Conservation (phyloP, 2,113 vertebrate genomes). For the Sebastes fasciatus region DNA sequence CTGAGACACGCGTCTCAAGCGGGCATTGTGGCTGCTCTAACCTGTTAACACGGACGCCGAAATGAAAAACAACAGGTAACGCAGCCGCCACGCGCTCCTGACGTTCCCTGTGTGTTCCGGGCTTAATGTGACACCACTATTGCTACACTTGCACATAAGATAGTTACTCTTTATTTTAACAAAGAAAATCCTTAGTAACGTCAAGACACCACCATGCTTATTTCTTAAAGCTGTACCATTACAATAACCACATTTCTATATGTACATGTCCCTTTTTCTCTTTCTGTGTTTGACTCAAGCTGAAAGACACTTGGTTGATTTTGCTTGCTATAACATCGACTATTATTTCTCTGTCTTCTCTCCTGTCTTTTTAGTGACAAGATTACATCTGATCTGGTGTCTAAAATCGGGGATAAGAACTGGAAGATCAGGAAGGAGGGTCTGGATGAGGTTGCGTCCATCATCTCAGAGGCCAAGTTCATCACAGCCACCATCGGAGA, state of each 20-base stretch:
- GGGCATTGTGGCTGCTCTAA: too few relatives aligned
- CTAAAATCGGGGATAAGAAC: conserved; percentile 96
- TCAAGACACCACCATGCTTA: not conserved
- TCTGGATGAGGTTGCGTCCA: conserved; percentile 91
- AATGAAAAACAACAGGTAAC: too few relatives aligned
- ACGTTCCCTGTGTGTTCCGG: too few relatives aligned
- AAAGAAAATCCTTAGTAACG: not conserved
- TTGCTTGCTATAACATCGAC: not conserved
- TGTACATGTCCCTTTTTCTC: not conserved
- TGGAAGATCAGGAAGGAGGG: conserved; percentile 99
- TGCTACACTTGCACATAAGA: not conserved
- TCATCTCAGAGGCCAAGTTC: conserved; percentile 97
- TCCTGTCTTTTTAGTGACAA: conserved; percentile 88
- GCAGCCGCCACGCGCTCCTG: too few relatives aligned
- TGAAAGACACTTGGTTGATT: not conserved
- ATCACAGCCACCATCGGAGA: conserved; percentile 94
- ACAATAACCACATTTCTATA: too few relatives aligned
- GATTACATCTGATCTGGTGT: conserved; percentile 91
- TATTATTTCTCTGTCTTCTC: not conserved
- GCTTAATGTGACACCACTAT: not conserved
- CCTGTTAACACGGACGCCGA: too few relatives aligned
- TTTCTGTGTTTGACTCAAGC: not conserved
- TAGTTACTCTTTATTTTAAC: not conserved
- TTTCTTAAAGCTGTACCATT: not conserved
- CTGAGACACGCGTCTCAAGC: too few relatives aligned